Base-by-base conservation (phyloP, 1,140 invertebrate species). In the Listronotus bonariensis region DNA sequence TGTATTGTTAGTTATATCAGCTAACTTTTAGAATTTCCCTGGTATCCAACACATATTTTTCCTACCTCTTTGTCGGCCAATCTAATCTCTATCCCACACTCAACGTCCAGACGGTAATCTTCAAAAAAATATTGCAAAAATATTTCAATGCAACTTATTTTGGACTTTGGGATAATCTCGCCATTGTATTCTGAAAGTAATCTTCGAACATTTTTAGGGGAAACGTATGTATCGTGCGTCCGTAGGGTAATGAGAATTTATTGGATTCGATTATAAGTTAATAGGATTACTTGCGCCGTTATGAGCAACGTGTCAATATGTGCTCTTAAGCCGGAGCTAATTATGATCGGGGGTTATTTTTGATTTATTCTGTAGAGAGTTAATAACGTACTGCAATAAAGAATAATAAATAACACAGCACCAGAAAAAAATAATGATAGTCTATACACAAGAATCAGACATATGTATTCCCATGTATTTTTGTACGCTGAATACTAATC, bases 161-260 rank as follows among this genome's bases (percentile, higher is more conserved):
- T 15, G 38, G 52, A 32, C 20, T 34, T 15, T 18, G 12, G 26
- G 51, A 53, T 53, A 53, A 54, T 54, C 52, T 15, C 52, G 7
- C 31, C 17, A 54, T 54, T 54, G 52, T 54, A 12, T 36, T 8
- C 38, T 11, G 15, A 54, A 10, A 15, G 32, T 54, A 54, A 54
- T 54, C 9, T 54, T 54, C 32, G 15, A 32, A 20, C 52, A 9
- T 38, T 54, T 41, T 54, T 41, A 46, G 43, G 43, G 15, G 15
- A 51, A 40, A 40, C 34, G 52, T 41, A 54, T 41, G 52, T 17
- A 38, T 38, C 34, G 15, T 46, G 20, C 6, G 52, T 15, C 52
- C 20, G 20, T 18, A 17, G 52, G 52, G 52, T 54, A 54, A 54
- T 41, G 52, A 54, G 52, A 54, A 54, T 54, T 54, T 54, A 54